Evolutionary conservation across 2,797 vertebrate genomes (phyloP).

Genomic region (Euphonia xanthogaster): DNA sequence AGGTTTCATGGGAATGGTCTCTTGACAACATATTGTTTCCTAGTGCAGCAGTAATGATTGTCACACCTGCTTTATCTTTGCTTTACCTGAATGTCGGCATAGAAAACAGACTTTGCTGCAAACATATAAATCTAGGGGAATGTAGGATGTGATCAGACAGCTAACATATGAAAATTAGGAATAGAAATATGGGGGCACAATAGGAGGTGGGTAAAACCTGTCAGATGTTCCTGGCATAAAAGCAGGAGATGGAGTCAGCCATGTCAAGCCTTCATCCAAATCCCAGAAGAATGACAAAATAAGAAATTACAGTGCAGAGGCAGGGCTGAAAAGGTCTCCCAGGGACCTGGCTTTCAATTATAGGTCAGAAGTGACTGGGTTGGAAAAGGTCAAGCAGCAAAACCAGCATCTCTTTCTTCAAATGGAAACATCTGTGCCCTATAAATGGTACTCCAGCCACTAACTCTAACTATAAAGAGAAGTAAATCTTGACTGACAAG

Average conservation of each 20-base stretch:
- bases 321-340: constrained; percentile 14
- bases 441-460: constrained; percentile 27
- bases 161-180: constrained; percentile 39
- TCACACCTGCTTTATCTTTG: not conserved
- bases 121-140: constrained; percentile 24
- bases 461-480: not conserved
- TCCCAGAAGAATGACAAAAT: constrained; percentile 39
- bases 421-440: constrained; percentile 53
- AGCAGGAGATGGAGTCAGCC: not conserved
- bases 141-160: constrained; percentile 32
- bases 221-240: constrained; percentile 12
- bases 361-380: constrained; percentile 32
- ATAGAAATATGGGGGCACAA: not conserved
- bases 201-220: constrained; percentile 19
- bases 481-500: constrained; percentile 53
- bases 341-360: constrained; percentile 26
- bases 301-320: constrained; percentile 31
- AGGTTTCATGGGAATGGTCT: not conserved
- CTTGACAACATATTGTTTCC: not conserved
- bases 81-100: constrained; percentile 21
- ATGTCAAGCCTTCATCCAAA: constrained; percentile 10
- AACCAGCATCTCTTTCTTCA: constrained; percentile 13
- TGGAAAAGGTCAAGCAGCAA: constrained; percentile 40
- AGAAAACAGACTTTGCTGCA: constrained; percentile 5
- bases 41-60: not conserved